These are phyloP conservation scores for Siniperca undulata DNA, from an alignment of 2,797 vertebrate species.

Conservation along the genomic window DNA sequence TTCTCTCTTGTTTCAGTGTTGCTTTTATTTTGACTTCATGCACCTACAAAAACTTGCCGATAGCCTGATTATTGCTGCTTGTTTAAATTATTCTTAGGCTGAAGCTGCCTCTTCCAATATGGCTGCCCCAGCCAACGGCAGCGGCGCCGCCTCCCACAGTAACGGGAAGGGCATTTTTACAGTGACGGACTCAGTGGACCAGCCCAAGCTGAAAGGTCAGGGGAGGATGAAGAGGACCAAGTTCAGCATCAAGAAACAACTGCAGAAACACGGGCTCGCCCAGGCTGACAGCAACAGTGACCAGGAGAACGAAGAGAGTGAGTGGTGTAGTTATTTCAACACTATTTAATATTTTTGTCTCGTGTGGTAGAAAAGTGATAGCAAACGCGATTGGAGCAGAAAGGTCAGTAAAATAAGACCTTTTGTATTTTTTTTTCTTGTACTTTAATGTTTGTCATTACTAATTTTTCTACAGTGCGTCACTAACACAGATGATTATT, in stretches of 20 bases:
- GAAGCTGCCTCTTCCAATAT: slow-evolving; percentile 13
- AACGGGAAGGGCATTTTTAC: slow-evolving; percentile 61
- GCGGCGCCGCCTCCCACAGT: slow-evolving; percentile 1
- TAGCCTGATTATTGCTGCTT: neutral
- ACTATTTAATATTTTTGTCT: neutral
- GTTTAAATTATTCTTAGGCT: slow-evolving; percentile 35
- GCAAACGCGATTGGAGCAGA: too few relatives aligned
- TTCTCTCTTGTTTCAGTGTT: neutral
- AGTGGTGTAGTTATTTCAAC: slow-evolving; percentile 22
- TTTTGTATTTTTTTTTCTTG: neutral
- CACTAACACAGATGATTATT: neutral
- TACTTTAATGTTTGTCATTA: too few relatives aligned
- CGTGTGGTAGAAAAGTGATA: too few relatives aligned
- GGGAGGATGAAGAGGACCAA: slow-evolving; percentile 84
- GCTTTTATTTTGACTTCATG: neutral
- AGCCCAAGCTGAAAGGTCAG: slow-evolving; percentile 88
- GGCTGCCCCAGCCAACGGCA: slow-evolving; percentile 36
- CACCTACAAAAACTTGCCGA: neutral
- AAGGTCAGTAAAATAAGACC: neutral
- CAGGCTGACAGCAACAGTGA: slow-evolving; percentile 88
- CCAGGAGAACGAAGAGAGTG: slow-evolving; percentile 87
- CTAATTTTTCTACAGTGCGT: neutral
- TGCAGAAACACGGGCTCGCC: slow-evolving; percentile 89
- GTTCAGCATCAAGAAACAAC: slow-evolving; percentile 90
- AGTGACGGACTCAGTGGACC: slow-evolving; percentile 78